These are phyloP conservation scores for Gambusia affinis DNA, from an alignment of 2,113 vertebrate species.

Conservation along the genomic window DNA sequence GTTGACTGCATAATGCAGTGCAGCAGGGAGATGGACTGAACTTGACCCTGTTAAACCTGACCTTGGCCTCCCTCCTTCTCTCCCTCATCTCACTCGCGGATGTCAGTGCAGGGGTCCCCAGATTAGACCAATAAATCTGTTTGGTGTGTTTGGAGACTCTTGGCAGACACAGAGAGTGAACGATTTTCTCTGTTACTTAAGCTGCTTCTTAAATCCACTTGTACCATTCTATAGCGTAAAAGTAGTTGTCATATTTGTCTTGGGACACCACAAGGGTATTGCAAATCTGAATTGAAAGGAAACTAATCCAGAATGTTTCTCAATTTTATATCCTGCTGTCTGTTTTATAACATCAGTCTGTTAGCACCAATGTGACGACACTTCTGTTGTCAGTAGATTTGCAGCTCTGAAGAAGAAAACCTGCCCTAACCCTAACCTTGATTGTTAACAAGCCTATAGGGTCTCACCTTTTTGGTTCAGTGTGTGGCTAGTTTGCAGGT, in stretches of 20 bases:
- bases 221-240: not conserved
- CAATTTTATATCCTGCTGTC: not conserved
- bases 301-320: not conserved
- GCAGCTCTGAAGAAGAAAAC: not conserved
- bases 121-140: slow-evolving; percentile 79
- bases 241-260: not conserved
- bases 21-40: slow-evolving; percentile 78
- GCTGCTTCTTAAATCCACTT: not conserved
- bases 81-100: slow-evolving; percentile 50
- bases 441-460: not conserved
- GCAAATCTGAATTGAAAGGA: not conserved
- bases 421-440: too few species aligned
- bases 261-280: not conserved
- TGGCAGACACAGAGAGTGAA: not conserved
- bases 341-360: not conserved
- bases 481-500: not conserved
- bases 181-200: not conserved
- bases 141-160: slow-evolving; percentile 25
- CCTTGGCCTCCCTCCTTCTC: slow-evolving; percentile 72
- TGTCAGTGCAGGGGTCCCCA: slow-evolving; percentile 63
- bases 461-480: not conserved
- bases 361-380: not conserved
- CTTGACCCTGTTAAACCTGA: slow-evolving; percentile 83
- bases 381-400: not conserved
- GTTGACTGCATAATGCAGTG: slow-evolving; percentile 82